Conservation (phyloP, 2,797 vertebrate species). For the Nyctalus aviator region DNA sequence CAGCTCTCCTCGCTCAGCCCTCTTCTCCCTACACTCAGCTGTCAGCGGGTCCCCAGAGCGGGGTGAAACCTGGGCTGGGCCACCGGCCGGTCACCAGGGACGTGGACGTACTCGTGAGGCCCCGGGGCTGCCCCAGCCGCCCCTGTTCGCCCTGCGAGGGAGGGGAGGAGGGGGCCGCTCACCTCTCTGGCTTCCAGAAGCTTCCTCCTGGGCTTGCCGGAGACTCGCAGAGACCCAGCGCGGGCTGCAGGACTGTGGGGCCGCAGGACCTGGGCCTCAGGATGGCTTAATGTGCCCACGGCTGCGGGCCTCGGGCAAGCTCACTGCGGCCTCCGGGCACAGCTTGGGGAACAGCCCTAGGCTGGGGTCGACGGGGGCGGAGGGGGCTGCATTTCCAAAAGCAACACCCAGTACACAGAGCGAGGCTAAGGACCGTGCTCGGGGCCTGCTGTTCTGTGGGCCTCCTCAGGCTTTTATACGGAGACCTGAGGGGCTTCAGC, state of each 20-base stretch:
- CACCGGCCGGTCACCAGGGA: too few relatives aligned
- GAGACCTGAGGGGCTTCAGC: neutral
- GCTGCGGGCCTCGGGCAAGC: neutral
- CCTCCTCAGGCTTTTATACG: neutral
- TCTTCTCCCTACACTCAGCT: neutral
- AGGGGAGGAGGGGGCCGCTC: fast-evolving
- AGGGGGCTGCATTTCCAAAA: neutral
- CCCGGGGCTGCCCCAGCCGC: fast-evolving
- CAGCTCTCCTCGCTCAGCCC: neutral
- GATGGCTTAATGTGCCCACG: fast-evolving
- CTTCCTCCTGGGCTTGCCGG: fast-evolving
- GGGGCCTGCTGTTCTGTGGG: fast-evolving
- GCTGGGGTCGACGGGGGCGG: too few relatives aligned
- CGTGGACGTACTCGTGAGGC: neutral
- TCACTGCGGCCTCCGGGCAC: fast-evolving
- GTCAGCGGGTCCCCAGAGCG: fast-evolving
- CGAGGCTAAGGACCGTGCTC: fast-evolving
- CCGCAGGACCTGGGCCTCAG: neutral
- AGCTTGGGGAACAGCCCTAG: neutral
- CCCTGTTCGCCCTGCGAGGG: fast-evolving
- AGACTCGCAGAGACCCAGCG: fast-evolving
- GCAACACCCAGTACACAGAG: fast-evolving
- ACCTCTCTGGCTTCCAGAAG: neutral
- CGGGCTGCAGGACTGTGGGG: too few relatives aligned
- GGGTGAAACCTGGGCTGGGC: too few relatives aligned